These are phyloP conservation scores for Cladopsammia gracilis DNA, from an alignment of 64 coral and sea anemone genomes.

Conservation along the genomic window DNA sequence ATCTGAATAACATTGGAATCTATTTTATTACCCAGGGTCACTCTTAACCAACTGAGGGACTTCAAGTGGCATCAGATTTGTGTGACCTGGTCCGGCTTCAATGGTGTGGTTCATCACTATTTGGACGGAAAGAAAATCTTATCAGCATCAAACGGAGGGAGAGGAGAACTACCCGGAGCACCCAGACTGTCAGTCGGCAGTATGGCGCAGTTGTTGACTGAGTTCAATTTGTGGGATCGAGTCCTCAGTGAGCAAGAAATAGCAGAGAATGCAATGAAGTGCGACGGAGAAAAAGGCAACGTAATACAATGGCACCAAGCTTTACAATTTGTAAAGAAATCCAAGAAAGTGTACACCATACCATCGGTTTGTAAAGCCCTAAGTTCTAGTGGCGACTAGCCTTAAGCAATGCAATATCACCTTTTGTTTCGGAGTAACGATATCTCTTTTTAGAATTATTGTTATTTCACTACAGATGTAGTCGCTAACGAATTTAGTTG, in stretches of 20 bases:
- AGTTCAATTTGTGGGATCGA: conserved; percentile 11
- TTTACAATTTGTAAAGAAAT: background rate
- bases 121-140: background rate
- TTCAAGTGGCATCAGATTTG: conserved; percentile 6
- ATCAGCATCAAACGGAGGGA: background rate
- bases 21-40: background rate
- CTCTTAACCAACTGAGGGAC: background rate
- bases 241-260: conserved; percentile 13
- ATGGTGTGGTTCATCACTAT: background rate
- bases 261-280: background rate
- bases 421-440: no score
- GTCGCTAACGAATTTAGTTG: no score
- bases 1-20: no score
- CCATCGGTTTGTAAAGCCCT: background rate
- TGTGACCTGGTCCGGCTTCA: background rate
- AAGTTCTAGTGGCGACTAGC: background rate
- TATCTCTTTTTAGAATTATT: no score
- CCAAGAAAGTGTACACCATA: background rate
- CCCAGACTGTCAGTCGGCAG: background rate
- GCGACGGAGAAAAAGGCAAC: background rate
- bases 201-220: background rate
- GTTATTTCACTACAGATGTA: no score
- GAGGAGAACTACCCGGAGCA: background rate
- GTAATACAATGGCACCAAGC: background rate
- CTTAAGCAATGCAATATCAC: no score